Conservation (phyloP, 2,888 invertebrate species). For the Amiota mariae region DNA sequence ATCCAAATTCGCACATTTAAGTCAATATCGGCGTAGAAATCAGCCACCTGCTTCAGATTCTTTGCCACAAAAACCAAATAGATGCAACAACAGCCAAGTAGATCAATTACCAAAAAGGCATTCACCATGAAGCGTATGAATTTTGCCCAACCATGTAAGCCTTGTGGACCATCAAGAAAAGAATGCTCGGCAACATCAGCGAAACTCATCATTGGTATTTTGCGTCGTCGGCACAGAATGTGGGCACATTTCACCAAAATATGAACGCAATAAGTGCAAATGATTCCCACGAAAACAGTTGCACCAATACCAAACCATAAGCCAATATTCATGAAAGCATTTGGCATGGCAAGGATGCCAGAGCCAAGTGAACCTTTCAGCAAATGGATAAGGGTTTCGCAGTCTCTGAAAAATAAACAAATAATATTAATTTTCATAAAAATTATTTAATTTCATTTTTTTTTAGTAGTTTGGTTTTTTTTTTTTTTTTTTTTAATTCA, state of each 20-base stretch:
- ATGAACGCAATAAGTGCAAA: slow-evolving; percentile 97
- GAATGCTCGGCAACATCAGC: slow-evolving; percentile 93
- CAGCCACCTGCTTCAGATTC: slow-evolving; percentile 86
- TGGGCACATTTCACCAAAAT: slow-evolving; percentile 91
- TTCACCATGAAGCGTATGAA: slow-evolving; percentile 83
- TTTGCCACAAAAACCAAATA: slow-evolving; percentile 95
- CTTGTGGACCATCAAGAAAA: slow-evolving; percentile 85
- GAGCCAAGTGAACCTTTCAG: slow-evolving; percentile 97
- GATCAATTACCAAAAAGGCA: slow-evolving; percentile 89
- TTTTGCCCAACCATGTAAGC: slow-evolving; percentile 82
- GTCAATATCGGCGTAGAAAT: slow-evolving; percentile 75
- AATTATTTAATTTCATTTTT: too few relatives aligned
- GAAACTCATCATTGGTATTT: slow-evolving; percentile 88
- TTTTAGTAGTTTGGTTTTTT: too few relatives aligned
- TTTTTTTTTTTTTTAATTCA: too few relatives aligned
- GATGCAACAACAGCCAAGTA: slow-evolving; percentile 98
- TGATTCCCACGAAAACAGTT: slow-evolving; percentile 87
- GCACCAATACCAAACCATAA: slow-evolving; percentile 90
- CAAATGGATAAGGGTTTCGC: slow-evolving; percentile 92
- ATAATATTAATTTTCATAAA: too few relatives aligned
- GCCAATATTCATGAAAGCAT: slow-evolving; percentile 89
- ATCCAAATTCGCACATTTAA: slow-evolving; percentile 75
- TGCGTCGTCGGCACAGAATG: slow-evolving; percentile 83
- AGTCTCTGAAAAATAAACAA: slow-evolving; percentile 73
- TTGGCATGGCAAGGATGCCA: slow-evolving; percentile 97